Base-by-base conservation (phyloP, 2,113 vertebrate species). In the Istiophorus platypterus region DNA sequence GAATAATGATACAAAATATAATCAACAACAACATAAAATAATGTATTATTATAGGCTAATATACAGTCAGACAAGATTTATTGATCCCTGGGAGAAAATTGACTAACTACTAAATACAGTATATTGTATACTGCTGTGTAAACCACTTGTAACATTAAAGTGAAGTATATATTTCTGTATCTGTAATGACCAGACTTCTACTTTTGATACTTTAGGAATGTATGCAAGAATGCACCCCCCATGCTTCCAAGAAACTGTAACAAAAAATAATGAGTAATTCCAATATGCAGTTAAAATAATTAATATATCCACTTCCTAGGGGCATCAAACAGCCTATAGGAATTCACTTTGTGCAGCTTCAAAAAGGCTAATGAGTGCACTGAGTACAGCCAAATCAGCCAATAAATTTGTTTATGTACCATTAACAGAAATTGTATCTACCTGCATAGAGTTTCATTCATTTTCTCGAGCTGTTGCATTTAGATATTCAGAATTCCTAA, bases 211-310 rank as follows among this genome's bases (percentile, higher is more conserved):
- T 47, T 66, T 47, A 26, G 47, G 7, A 11, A 47, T 1, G 15
- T 27, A 27, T 18, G 20, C 66, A 52, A 52, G 51, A n/a, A 24
- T 0, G 0, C 1, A 18, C 47, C 47, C n/a, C 9, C 37, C 22
- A 18, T 7, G 2, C 41, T 56, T 27, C 52, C 15, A 42, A 26
- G 24, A 31, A 22, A 15, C 12, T 70, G 17, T 18, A 27, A 75
- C 42, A 4, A 52, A 70, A 76, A 27, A 61, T 34, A 66, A 59
- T 73, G 34, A 39, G 37, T 17, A 20, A 22, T 27, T 76, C 29
- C 42, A 59, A 63, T 51, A 45, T 56, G 7, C 65, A 61, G 61
- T 74, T 61, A n/a, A 67, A 73, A 58, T 15, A 24, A 52, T 74
- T n/a, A 58, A 31, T 37, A 31, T 42, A 41, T 51, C 45, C 7